phyloP scores from a whole-genome alignment of 2,113 vertebrate species.

The Mustelus asterias region DNA sequence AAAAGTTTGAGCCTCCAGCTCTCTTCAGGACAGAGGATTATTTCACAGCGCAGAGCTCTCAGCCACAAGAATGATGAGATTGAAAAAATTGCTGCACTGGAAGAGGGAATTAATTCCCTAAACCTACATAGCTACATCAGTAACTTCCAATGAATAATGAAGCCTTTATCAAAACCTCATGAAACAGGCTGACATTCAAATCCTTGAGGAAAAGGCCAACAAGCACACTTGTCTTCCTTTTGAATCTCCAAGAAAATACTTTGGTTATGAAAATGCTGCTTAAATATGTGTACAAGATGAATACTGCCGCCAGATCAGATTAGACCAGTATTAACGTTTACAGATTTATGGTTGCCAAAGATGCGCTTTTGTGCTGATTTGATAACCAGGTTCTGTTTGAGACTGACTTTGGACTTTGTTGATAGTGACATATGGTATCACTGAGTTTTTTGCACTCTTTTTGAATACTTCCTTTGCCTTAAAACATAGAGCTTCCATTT shows the following conservation, averaged over 20 bases:
- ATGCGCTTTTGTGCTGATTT: not conserved
- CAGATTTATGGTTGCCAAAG: not conserved
- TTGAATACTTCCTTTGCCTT: not conserved
- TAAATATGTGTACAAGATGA: not conserved
- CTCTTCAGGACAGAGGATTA: conserved; percentile 87
- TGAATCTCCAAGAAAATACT: not conserved
- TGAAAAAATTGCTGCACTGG: not conserved
- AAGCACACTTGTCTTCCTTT: not conserved
- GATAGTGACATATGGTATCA: not conserved
- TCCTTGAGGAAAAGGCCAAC: not conserved
- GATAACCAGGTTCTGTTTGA: not conserved
- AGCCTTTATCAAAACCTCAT: not conserved
- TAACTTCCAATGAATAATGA: not conserved
- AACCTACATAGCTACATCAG: not conserved
- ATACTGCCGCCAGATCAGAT: not conserved
- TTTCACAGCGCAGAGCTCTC: conserved; percentile 59
- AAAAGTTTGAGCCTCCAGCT: conserved; percentile 64
- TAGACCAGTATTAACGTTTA: not conserved
- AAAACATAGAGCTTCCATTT: not conserved
- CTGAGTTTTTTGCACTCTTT: conserved; percentile 23
- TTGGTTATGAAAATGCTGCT: not conserved
- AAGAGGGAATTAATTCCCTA: not conserved
- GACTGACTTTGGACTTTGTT: not conserved
- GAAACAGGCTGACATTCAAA: not conserved
- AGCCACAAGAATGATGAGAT: not conserved